phyloP scores from a whole-genome alignment of 2,888 invertebrate genomes.

The Synergus itoensis region DNA sequence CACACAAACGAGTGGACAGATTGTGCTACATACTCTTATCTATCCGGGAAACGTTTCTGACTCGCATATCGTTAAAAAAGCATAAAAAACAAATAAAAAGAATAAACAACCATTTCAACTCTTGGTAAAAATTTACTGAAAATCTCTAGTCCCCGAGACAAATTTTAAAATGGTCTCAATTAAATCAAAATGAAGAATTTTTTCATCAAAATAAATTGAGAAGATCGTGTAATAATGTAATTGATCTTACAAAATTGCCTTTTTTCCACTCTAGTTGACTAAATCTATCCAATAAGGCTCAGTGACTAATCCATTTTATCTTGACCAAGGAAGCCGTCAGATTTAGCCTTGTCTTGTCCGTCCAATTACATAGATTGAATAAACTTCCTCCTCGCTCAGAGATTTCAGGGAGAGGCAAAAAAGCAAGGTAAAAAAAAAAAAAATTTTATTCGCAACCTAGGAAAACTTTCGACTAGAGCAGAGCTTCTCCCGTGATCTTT shows the following conservation, averaged over 20 bases:
- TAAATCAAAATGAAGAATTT: not conserved
- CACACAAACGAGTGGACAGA: conserved; percentile 21
- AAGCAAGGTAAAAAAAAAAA: conserved; percentile 47
- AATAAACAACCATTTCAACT: too few species aligned
- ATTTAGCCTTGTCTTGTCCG: conserved; percentile 48
- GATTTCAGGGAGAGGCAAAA: conserved; percentile 41
- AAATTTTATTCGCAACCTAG: conserved; percentile 43
- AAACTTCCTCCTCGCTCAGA: conserved; percentile 46
- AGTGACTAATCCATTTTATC: conserved; percentile 32
- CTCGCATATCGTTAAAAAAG: not conserved
- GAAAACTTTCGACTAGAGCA: conserved; percentile 56
- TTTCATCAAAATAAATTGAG: not conserved
- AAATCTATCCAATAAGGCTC: conserved; percentile 12
- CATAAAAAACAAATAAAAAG: not conserved
- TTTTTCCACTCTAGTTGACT: not conserved
- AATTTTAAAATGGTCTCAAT: too few species aligned
- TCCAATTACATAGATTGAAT: conserved; percentile 51
- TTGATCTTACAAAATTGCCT: not conserved
- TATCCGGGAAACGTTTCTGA: not conserved
- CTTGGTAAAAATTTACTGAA: too few species aligned
- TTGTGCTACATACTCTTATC: conserved; percentile 14
- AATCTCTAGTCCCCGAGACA: too few species aligned
- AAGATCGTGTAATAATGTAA: not conserved
- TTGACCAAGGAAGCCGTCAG: conserved; percentile 43
- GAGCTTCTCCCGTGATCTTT: conserved; percentile 66